These are phyloP conservation scores for Cepphus grylle DNA, from an alignment of 2,113 vertebrate species.

Conservation along the genomic window DNA sequence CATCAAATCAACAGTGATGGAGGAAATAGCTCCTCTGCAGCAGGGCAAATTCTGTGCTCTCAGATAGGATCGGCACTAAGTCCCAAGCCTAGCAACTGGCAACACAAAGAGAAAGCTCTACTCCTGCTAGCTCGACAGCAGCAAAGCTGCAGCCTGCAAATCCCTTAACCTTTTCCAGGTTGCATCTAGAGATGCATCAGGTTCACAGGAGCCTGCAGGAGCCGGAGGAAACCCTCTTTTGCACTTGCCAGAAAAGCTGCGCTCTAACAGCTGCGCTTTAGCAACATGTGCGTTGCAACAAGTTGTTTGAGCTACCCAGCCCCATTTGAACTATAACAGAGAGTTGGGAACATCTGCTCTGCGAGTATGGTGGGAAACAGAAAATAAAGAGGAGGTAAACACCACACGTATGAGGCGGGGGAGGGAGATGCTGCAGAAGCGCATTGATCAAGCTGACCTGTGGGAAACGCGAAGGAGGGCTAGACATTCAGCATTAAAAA, in stretches of 20 bases:
- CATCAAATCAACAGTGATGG: neutral
- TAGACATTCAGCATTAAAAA: neutral
- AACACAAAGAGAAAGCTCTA: neutral
- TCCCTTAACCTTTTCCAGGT: neutral
- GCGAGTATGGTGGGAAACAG: neutral
- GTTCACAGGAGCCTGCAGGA: neutral
- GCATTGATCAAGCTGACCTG: neutral
- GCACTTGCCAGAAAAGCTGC: neutral
- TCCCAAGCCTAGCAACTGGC: neutral
- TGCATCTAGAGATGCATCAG: neutral
- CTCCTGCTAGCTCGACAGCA: neutral
- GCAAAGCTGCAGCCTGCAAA: neutral
- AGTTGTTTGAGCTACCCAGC: neutral
- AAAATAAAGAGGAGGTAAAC: neutral
- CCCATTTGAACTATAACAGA: neutral
- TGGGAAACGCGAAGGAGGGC: neutral
- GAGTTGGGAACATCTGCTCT: neutral
- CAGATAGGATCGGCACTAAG: fast-evolving
- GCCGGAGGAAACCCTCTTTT: neutral
- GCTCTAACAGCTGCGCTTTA: neutral
- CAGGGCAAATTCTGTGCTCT: fast-evolving
- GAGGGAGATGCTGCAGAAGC: neutral
- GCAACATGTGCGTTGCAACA: neutral
- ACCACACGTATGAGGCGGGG: fast-evolving
- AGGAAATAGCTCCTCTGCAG: neutral